These are phyloP conservation scores for Rhadinocentrus ornatus DNA, from an alignment of 2,797 vertebrate genomes.

Conservation along the genomic window DNA sequence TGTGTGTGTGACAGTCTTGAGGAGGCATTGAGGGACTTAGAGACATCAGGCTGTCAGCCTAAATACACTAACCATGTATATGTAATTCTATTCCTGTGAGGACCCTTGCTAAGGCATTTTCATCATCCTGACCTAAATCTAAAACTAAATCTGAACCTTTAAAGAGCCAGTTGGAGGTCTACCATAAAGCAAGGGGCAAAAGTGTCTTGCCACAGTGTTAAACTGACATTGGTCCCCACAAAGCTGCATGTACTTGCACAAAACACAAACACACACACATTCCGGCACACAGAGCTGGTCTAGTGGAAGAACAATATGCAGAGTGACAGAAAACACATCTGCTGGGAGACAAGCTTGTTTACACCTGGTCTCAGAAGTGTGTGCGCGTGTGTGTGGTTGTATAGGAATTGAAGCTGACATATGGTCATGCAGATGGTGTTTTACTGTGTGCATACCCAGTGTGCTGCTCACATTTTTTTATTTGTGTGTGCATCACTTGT, in stretches of 20 bases:
- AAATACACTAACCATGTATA: not conserved
- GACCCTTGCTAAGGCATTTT: not conserved
- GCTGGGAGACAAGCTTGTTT: constrained; percentile 61
- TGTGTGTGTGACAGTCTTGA: constrained; percentile 14
- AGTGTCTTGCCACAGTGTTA: not conserved
- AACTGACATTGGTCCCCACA: not conserved
- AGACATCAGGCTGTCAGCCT: constrained; percentile 28
- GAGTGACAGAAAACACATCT: constrained; percentile 67
- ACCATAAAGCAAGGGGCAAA: not conserved
- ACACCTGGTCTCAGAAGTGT: constrained; percentile 52
- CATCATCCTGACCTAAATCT: not conserved
- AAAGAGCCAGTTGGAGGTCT: not conserved
- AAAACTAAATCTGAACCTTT: not conserved
- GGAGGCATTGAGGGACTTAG: constrained; percentile 22
- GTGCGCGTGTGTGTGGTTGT: constrained; percentile 8
- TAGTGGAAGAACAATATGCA: constrained; percentile 58
- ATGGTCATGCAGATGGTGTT: constrained; percentile 60
- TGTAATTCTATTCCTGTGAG: not conserved
- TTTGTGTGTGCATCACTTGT: constrained; percentile 6
- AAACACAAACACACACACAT: constrained; percentile 9
- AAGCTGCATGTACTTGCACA: not conserved
- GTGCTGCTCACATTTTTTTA: constrained; percentile 6
- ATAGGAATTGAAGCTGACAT: constrained; percentile 43
- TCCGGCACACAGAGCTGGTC: constrained; percentile 8
- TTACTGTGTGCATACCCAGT: constrained; percentile 20